These are phyloP conservation scores for Xiphophorus couchianus DNA, from an alignment of 2,113 vertebrate genomes.

Conservation along the genomic window DNA sequence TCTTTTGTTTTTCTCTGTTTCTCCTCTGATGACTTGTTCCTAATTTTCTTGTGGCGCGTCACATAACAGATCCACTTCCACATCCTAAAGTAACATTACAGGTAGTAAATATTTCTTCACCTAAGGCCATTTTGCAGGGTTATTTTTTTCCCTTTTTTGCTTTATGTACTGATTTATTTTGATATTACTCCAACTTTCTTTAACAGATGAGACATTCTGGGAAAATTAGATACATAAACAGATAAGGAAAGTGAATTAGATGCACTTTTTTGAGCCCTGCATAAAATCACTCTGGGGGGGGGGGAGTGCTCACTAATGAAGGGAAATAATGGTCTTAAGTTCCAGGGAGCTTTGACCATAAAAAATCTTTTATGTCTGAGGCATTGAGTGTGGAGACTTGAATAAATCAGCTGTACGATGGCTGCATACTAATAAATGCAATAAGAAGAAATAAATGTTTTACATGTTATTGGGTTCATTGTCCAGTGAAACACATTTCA, in stretches of 20 bases:
- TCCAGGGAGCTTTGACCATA: neutral
- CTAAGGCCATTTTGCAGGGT: neutral
- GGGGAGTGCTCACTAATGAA: neutral
- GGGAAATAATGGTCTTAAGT: neutral
- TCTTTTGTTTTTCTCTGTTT: no score
- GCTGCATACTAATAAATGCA: neutral
- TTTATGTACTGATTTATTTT: neutral
- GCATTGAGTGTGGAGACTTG: neutral
- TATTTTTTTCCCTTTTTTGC: neutral
- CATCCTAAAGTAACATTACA: neutral
- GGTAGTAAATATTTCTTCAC: neutral
- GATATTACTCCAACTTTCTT: neutral
- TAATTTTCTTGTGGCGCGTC: neutral
- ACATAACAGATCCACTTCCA: neutral
- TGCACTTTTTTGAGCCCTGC: neutral
- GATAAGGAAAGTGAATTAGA: neutral
- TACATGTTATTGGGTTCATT: neutral
- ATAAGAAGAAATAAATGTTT: neutral
- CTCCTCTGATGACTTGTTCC: no score
- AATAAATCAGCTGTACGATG: neutral
- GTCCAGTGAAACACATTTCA: neutral
- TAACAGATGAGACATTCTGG: neutral
- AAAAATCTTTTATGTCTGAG: slow-evolving; percentile 5
- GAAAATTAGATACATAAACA: neutral
- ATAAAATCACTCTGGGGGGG: neutral